Conservation (phyloP, 2,113 vertebrate genomes). For the Phocoena phocoena region DNA sequence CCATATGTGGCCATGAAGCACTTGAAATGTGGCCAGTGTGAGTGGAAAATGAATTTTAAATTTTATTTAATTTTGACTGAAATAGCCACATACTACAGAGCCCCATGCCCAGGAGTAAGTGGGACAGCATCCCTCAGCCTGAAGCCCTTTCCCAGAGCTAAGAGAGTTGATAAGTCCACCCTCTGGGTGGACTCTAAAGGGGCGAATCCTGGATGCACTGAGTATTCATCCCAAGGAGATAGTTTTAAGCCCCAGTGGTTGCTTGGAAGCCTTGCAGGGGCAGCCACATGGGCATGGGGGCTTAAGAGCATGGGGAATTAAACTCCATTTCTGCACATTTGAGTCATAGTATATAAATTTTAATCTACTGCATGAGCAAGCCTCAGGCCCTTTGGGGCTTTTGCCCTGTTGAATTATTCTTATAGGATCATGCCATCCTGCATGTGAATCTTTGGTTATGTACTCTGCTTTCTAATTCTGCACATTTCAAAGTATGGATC, state of each 20-base stretch:
- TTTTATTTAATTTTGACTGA: background rate
- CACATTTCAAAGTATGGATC: slow-evolving; percentile 30
- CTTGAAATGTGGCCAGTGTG: background rate
- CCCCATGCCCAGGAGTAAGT: background rate
- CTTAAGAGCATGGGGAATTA: background rate
- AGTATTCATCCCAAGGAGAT: background rate
- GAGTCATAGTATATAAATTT: slow-evolving; percentile 12
- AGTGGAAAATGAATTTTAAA: background rate
- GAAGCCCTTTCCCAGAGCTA: background rate
- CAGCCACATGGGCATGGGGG: background rate
- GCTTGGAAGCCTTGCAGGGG: background rate
- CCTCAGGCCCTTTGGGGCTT: slow-evolving; percentile 46
- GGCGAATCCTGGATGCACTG: background rate
- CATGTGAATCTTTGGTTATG: slow-evolving; percentile 17
- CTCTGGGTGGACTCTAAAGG: background rate
- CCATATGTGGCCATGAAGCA: background rate
- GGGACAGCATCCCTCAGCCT: background rate
- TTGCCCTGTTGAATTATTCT: slow-evolving; percentile 61
- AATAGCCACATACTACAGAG: background rate
- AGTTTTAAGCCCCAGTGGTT: background rate
- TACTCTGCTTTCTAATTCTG: slow-evolving; percentile 41
- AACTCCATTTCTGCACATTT: slow-evolving; percentile 16
- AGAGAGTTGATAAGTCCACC: accelerated
- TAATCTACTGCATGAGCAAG: slow-evolving; percentile 56
- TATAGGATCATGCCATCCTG: background rate